A percentile compares a stretch with the other conserved stretches of the same genome.
These are phyloP conservation scores for Ctenomys sociabilis DNA, from an alignment of 2,113 vertebrate genomes.

Conservation along the genomic window DNA sequence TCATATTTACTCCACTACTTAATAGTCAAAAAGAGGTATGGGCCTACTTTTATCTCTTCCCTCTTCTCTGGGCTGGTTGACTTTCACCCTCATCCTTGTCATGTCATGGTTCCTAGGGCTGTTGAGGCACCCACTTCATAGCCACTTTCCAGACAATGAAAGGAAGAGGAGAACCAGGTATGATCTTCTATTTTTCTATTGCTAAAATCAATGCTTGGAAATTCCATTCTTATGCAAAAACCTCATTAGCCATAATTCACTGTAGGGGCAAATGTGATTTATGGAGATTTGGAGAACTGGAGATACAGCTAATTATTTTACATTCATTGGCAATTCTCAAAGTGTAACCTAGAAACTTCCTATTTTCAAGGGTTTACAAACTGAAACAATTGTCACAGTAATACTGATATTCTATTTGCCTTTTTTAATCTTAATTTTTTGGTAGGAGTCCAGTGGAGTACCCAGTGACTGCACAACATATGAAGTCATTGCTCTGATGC, in stretches of 20 bases:
- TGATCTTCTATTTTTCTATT: background rate
- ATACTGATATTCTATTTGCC: background rate
- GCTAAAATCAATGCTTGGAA: background rate
- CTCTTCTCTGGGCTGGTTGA: background rate
- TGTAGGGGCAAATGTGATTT: background rate
- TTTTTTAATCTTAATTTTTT: background rate
- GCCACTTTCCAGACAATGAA: background rate
- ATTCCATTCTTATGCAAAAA: background rate
- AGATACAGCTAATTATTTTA: background rate
- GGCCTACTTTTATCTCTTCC: background rate
- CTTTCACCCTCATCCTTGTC: background rate
- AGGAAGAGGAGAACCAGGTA: background rate
- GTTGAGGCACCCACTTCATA: background rate
- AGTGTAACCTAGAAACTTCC: background rate
- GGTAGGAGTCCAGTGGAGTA: background rate
- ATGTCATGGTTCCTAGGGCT: too few relatives aligned
- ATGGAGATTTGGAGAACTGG: background rate
- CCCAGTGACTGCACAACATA: background rate
- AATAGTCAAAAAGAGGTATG: background rate
- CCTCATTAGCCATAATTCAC: background rate
- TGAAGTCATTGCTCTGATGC: background rate
- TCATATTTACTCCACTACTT: background rate
- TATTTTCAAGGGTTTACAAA: background rate
- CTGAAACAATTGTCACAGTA: background rate
- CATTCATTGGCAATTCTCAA: background rate